Conservation (phyloP, 2,113 vertebrate genomes). For the Engystomops pustulosus region DNA sequence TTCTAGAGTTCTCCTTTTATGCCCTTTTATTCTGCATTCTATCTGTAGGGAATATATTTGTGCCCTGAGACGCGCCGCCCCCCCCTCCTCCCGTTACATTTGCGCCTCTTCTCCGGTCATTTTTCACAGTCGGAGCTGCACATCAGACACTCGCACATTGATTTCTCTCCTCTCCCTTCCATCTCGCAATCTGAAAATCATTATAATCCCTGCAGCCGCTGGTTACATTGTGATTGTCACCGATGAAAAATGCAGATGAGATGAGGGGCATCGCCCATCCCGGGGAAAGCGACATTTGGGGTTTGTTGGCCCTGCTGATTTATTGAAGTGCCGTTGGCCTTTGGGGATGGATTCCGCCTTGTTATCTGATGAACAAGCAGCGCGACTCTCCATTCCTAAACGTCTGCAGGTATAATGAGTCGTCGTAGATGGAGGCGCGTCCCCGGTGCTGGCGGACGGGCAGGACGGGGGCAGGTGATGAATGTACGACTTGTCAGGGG, state of each 20-base stretch:
- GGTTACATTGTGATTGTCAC: constrained; percentile 29
- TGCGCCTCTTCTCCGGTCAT: background rate
- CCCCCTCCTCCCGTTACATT: background rate
- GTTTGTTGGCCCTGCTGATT: background rate
- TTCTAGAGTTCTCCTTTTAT: too few relatives aligned
- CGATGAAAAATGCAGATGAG: constrained; percentile 17
- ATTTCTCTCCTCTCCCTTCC: background rate
- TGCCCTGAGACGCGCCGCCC: background rate
- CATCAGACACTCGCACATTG: background rate
- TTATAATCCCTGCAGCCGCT: background rate
- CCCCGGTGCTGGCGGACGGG: background rate
- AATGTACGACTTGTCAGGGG: constrained; percentile 38
- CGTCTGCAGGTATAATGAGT: background rate
- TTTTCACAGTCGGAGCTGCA: background rate
- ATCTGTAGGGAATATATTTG: background rate
- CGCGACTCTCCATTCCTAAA: background rate
- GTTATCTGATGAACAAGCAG: background rate
- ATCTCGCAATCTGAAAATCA: background rate
- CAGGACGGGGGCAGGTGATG: constrained; percentile 3
- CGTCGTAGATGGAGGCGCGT: background rate
- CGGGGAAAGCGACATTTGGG: background rate
- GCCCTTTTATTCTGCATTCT: background rate
- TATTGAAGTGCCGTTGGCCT: background rate
- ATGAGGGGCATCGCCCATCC: background rate
- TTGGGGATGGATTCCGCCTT: background rate